phyloP scores from a whole-genome alignment of 2,113 vertebrate species.

The Callochromis pleurospilus region DNA sequence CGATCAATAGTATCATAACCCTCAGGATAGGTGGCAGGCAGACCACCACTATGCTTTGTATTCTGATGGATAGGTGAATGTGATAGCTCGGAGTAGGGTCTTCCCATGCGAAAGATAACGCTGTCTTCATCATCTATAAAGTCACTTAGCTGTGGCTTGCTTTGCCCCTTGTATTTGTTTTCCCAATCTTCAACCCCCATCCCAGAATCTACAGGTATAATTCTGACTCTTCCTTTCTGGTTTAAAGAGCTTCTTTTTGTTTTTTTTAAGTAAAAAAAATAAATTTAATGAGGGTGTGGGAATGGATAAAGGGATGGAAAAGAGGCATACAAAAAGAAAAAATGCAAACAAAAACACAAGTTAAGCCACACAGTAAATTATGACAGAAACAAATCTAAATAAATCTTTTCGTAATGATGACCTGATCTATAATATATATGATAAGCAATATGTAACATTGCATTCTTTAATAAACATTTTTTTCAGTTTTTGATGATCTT shows the following conservation, averaged over 20 bases:
- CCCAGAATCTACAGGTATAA: slow-evolving; percentile 82
- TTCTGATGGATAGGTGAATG: slow-evolving; percentile 23
- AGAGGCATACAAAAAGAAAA: slow-evolving; percentile 45
- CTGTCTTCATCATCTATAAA: slow-evolving; percentile 70
- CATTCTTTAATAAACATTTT: background rate
- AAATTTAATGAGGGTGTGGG: slow-evolving; percentile 23
- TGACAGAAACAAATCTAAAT: background rate
- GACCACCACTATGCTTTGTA: slow-evolving; percentile 24
- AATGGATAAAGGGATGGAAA: slow-evolving; percentile 23
- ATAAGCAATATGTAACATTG: background rate
- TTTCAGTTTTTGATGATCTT: background rate
- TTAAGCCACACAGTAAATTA: slow-evolving; percentile 17
- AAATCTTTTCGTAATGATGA: background rate
- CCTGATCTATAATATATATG: background rate
- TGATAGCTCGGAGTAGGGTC: slow-evolving; percentile 40
- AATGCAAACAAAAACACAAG: slow-evolving; percentile 34
- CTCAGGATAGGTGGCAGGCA: slow-evolving; percentile 74
- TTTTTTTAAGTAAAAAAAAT: slow-evolving; percentile 48
- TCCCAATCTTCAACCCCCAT: slow-evolving; percentile 81
- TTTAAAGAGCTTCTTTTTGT: slow-evolving; percentile 53
- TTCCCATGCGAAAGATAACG: slow-evolving; percentile 34
- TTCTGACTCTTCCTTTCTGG: slow-evolving; percentile 82
- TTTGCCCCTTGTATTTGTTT: slow-evolving; percentile 71
- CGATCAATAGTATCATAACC: slow-evolving; percentile 84
- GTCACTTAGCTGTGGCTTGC: slow-evolving; percentile 73